Evolutionary conservation across 2,888 invertebrate genomes (phyloP).

Genomic region (Bombylius discolor): DNA sequence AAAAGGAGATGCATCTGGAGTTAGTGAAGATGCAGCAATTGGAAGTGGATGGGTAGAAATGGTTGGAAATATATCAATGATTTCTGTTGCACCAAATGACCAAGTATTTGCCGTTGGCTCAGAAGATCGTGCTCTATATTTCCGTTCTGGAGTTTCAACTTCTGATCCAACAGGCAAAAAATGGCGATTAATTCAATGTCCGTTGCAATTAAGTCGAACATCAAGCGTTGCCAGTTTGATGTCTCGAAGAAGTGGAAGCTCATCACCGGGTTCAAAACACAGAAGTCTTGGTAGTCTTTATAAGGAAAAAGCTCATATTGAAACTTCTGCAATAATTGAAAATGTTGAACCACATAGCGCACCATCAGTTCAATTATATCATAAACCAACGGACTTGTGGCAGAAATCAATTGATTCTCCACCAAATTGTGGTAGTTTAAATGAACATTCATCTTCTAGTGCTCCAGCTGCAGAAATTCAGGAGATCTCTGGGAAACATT

Average conservation of each 20-base stretch:
- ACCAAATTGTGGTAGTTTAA: constrained; percentile 33
- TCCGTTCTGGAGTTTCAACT: constrained; percentile 59
- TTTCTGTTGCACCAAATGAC: constrained; percentile 78
- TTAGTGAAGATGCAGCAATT: constrained; percentile 61
- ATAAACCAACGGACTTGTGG: constrained; percentile 36
- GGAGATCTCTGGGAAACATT: constrained; percentile 51
- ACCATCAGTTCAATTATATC: constrained; percentile 42
- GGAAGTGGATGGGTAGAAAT: constrained; percentile 85
- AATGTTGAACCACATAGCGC: constrained; percentile 55
- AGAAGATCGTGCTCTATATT: constrained; percentile 68
- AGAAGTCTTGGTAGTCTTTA: constrained; percentile 52
- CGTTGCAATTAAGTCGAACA: constrained; percentile 69
- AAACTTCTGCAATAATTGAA: constrained; percentile 32
- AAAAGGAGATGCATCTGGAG: constrained; percentile 55
- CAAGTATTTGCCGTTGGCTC: constrained; percentile 80
- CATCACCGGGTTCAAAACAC: constrained; percentile 48
- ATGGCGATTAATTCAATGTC: constrained; percentile 69
- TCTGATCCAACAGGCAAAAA: constrained; percentile 74
- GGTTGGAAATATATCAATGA: constrained; percentile 67
- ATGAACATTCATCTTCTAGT: constrained; percentile 27
- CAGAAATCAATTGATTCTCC: constrained; percentile 29
- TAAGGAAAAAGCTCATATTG: constrained; percentile 34
- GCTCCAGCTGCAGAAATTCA: constrained; percentile 35
- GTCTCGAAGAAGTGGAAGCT: constrained; percentile 36
- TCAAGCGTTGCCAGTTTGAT: constrained; percentile 66